Conservation (phyloP, 2,888 invertebrate genomes). For the Pseudococcus longispinus region DNA sequence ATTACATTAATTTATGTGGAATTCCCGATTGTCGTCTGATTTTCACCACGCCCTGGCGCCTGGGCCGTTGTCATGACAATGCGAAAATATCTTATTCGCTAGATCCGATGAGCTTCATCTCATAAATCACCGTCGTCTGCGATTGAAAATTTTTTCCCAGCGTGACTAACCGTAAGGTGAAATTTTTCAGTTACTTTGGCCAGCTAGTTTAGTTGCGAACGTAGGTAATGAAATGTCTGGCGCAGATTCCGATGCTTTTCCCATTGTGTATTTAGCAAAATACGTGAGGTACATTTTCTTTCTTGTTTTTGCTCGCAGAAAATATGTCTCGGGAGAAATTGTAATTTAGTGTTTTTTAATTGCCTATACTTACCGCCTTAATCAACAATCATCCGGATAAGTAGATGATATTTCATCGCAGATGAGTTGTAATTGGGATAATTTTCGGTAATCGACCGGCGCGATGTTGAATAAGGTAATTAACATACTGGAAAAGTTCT, state of each 20-base stretch:
- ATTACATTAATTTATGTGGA: constrained; percentile 31
- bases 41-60: constrained; percentile 34
- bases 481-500: too few species aligned
- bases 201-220: too few species aligned
- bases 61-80: constrained; percentile 31
- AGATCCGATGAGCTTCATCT: not conserved
- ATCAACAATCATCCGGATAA: too few species aligned
- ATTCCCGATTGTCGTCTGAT: constrained; percentile 34
- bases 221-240: not conserved
- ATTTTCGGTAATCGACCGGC: too few species aligned
- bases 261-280: not conserved
- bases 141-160: constrained; percentile 8
- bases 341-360: too few species aligned
- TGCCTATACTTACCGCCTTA: too few species aligned
- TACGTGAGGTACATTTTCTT: too few species aligned
- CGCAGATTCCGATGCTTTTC: not conserved
- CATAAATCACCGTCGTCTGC: constrained; percentile 16
- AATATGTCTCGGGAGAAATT: too few species aligned
- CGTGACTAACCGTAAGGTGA: not conserved
- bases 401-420: too few species aligned
- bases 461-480: too few species aligned
- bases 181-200: constrained; percentile 4
- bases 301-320: too few species aligned
- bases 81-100: constrained; percentile 20
- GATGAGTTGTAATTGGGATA: too few species aligned